These are phyloP conservation scores for Shargacucullia verbasci DNA, from an alignment of 2,888 invertebrate species.

Conservation along the genomic window DNA sequence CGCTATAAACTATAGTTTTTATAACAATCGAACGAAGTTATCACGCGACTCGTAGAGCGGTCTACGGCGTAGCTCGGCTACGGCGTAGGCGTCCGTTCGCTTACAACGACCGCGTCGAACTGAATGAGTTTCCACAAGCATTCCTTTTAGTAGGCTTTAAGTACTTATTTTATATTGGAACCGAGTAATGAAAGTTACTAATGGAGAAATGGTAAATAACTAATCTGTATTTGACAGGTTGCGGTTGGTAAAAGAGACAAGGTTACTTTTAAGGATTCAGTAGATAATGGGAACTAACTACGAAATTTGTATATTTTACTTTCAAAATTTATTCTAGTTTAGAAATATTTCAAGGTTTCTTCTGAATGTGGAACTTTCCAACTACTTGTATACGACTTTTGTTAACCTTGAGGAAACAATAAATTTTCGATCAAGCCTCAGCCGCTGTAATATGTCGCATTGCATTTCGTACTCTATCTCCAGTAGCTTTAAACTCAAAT, in stretches of 20 bases:
- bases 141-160: constrained; percentile 65
- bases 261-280: constrained; percentile 6
- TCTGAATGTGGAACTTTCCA: constrained; percentile 4
- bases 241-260: constrained; percentile 23
- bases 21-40: constrained; percentile 64
- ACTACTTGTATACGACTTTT: constrained; percentile 6
- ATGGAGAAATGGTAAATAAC: constrained; percentile 58
- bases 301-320: too few species aligned
- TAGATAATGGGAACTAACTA: too few species aligned
- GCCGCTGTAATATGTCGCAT: background rate
- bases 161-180: constrained; percentile 69
- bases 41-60: constrained; percentile 55
- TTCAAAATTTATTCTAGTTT: too few species aligned
- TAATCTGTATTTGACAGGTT: constrained; percentile 43
- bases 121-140: constrained; percentile 66
- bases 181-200: constrained; percentile 64
- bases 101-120: constrained; percentile 76
- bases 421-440: constrained; percentile 9
- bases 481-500: background rate
- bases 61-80: constrained; percentile 67
- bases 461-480: constrained; percentile 4
- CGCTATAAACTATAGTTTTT: constrained; percentile 27
- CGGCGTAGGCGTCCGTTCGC: constrained; percentile 79
- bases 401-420: constrained; percentile 13
- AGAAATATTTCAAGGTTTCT: constrained; percentile 5